These are phyloP conservation scores for Pao palembangensis DNA, from an alignment of 2,113 vertebrate genomes.

Conservation along the genomic window DNA sequence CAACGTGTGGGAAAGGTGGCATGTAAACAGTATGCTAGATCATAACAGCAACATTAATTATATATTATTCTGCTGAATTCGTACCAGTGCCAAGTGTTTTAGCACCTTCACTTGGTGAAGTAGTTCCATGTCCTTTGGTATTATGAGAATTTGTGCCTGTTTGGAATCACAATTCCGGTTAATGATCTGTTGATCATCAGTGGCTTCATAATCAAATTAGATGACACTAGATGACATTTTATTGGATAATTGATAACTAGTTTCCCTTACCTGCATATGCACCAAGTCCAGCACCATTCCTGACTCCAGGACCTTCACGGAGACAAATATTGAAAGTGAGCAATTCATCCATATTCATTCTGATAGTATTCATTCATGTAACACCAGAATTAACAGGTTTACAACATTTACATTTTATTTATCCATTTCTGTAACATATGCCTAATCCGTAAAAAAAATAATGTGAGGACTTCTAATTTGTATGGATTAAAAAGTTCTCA, in stretches of 20 bases:
- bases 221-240: neutral
- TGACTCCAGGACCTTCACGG: constrained; percentile 33
- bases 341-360: neutral
- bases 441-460: neutral
- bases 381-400: too few relatives aligned
- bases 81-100: constrained; percentile 14
- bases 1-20: neutral
- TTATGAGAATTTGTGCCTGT: constrained; percentile 16
- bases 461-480: neutral
- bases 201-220: neutral
- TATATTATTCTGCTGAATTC: neutral
- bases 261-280: constrained; percentile 32
- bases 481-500: too few relatives aligned
- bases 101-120: constrained; percentile 18
- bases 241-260: neutral
- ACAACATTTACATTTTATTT: too few relatives aligned
- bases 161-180: constrained; percentile 7
- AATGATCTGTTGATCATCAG: neutral
- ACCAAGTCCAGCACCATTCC: constrained; percentile 26
- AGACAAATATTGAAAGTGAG: neutral
- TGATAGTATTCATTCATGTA: too few relatives aligned
- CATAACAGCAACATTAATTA: too few relatives aligned
- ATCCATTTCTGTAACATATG: too few relatives aligned
- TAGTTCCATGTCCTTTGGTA: constrained; percentile 45
- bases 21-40: too few relatives aligned